These are phyloP conservation scores for Empis livida DNA, from an alignment of 2,888 invertebrate species.

Conservation along the genomic window DNA sequence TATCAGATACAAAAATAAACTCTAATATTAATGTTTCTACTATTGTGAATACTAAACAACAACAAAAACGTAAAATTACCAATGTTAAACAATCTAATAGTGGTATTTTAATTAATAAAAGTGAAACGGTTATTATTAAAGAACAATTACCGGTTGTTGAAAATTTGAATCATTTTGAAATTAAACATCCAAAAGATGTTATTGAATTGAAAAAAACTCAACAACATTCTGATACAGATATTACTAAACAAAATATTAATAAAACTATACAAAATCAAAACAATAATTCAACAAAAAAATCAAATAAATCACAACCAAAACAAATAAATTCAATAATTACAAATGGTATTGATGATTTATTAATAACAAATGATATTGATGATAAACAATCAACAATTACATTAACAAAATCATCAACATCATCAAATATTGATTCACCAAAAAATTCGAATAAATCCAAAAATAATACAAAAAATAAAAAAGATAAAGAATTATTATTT, in stretches of 20 bases:
- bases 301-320: conserved; percentile 17
- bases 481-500: conserved; percentile 29
- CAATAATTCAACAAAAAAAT: conserved; percentile 18
- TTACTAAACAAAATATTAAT: conserved; percentile 10
- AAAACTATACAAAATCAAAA: conserved; percentile 21
- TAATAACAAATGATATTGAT: conserved; percentile 6
- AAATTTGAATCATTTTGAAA: conserved; percentile 58
- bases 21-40: conserved; percentile 17
- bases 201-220: conserved; percentile 30
- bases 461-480: conserved; percentile 23
- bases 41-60: conserved; percentile 9
- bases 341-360: conserved; percentile 1
- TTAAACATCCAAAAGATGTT: conserved; percentile 72
- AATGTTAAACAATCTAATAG: conserved; percentile 13
- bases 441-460: conserved; percentile 36
- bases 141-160: conserved; percentile 19
- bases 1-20: neutral
- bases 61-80: conserved; percentile 24
- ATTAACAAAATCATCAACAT: conserved; percentile 20
- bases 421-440: conserved; percentile 23
- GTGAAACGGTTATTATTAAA: conserved; percentile 22
- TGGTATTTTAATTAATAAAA: conserved; percentile 32
- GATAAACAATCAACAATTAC: conserved; percentile 22
- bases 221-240: conserved; percentile 13
- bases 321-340: conserved; percentile 7